Conservation (phyloP, 2,797 vertebrate genomes). For the Rhabdophis nuchalis region DNA sequence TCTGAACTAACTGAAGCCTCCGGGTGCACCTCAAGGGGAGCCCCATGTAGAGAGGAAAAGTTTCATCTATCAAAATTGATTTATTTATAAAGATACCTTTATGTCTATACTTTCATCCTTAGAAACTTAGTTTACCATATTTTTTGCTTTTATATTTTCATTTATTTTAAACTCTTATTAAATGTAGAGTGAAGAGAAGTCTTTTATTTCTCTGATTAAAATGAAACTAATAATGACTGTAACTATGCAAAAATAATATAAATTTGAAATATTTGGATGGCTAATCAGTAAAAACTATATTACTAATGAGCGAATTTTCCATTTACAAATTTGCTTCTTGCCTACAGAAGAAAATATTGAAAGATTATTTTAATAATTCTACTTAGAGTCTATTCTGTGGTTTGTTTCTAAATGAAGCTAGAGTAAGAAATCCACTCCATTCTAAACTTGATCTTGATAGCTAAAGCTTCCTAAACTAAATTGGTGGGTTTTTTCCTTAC, state of each 20-base stretch:
- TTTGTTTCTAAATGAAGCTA: not conserved
- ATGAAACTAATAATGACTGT: not conserved
- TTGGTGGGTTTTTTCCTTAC: not conserved
- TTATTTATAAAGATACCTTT: slow-evolving; percentile 22
- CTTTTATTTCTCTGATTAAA: not conserved
- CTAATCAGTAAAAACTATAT: not conserved
- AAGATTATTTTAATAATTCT: not conserved
- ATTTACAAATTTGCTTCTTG: not conserved
- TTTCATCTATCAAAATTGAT: slow-evolving; percentile 27
- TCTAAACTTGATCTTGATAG: not conserved
- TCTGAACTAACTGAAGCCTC: too few relatives aligned
- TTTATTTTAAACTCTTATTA: slow-evolving; percentile 2
- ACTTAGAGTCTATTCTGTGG: not conserved
- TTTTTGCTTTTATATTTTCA: slow-evolving; percentile 1
- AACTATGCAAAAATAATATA: not conserved
- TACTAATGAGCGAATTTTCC: not conserved
- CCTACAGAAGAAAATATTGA: not conserved
- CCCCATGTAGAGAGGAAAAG: too few relatives aligned
- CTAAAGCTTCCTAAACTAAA: not conserved
- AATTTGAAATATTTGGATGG: not conserved
- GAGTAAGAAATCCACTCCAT: not conserved
- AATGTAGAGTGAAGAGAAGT: not conserved
- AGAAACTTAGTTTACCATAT: not conserved
- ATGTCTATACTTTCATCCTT: slow-evolving; percentile 19
- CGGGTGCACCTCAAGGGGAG: too few relatives aligned